Evolutionary conservation across 2,888 invertebrate genomes (phyloP).

Genomic region (Liodrosophila aerea): DNA sequence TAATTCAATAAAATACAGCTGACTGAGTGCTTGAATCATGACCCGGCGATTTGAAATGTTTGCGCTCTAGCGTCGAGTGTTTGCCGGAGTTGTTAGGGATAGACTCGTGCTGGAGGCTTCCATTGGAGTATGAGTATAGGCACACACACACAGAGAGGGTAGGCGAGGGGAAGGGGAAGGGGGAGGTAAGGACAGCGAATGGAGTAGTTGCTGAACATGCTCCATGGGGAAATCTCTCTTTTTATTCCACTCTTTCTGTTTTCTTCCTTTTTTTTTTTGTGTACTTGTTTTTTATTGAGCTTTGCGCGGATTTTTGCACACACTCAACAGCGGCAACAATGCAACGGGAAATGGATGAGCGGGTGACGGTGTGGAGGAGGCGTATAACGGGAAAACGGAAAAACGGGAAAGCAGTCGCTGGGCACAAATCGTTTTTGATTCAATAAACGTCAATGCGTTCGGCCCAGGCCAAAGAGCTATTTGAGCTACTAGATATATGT

Average conservation of each 20-base stretch:
- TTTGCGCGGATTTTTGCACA: slow-evolving; percentile 43
- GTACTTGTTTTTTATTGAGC: slow-evolving; percentile 19
- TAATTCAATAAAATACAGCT: slow-evolving; percentile 76
- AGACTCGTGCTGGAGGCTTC: not conserved
- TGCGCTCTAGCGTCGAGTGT: slow-evolving; percentile 45
- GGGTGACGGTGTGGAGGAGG: not conserved
- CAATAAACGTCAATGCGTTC: slow-evolving; percentile 70
- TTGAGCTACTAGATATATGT: too few relatives aligned
- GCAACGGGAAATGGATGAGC: slow-evolving; percentile 26
- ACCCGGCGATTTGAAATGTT: slow-evolving; percentile 75
- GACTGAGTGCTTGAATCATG: slow-evolving; percentile 76
- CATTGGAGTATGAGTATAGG: not conserved
- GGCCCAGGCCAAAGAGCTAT: slow-evolving; percentile 17
- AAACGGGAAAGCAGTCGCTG: slow-evolving; percentile 5
- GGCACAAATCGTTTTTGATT: slow-evolving; percentile 66
- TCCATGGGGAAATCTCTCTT: slow-evolving; percentile 69
- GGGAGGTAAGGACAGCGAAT: slow-evolving; percentile 9
- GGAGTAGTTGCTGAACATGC: slow-evolving; percentile 61
- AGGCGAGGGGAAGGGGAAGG: not conserved
- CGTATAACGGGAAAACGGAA: not conserved
- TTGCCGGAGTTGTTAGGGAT: slow-evolving; percentile 5
- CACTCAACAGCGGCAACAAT: slow-evolving; percentile 39
- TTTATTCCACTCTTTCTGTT: slow-evolving; percentile 37
- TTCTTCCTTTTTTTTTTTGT: slow-evolving; percentile 20
- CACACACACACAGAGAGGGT: not conserved